Base-by-base conservation (phyloP, 2,888 invertebrate species). In the Cordilura impudica region DNA sequence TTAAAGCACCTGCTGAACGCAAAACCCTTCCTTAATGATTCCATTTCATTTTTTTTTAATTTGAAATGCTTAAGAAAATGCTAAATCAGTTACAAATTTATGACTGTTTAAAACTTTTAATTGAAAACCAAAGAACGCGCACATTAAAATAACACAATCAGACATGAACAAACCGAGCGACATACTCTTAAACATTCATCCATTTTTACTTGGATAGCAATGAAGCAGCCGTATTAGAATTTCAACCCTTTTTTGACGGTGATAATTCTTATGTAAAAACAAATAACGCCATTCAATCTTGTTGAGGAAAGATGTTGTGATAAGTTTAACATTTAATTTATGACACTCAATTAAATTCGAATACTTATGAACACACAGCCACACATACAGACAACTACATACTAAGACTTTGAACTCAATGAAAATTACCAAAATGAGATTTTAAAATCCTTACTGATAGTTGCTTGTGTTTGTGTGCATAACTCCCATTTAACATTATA, bases 71-170 rank as follows among this genome's bases (percentile, higher is more conserved):
- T n/a, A n/a, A n/a, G n/a, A 16, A 53, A 73, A 67, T 45, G 67
- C 67, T 66, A 81, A 83, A 83, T 83, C 82, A 81, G 79, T 82
- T 81, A 76, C 75, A 77, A 83, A 86, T 86, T 86, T 82, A 83
- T 78, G 73, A 51, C 83, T 83, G 82, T 82, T 84, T 75, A 85
- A 86, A 86, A 87, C 87, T 87, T 86, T 86, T 87, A 86, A 87
- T 86, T 86, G 88, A 85, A 85, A 87, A 84, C 83, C 83, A 84
- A 78, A 81, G 76, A 82, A 83, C 79, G 79, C 81, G 74, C 76
- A 72, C 82, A 80, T 81, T 82, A 81, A 73, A 81, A 70, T 71
- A 56, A 63, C 65, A 75, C 65, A 60, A 80, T 19, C 74, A 58
- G 54, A 43, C 54, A 43, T 12, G n/a, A 16, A 7, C 2, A n/a